phyloP scores from a whole-genome alignment of 1,140 invertebrate species.

The Diachasmimorpha longicaudata region DNA sequence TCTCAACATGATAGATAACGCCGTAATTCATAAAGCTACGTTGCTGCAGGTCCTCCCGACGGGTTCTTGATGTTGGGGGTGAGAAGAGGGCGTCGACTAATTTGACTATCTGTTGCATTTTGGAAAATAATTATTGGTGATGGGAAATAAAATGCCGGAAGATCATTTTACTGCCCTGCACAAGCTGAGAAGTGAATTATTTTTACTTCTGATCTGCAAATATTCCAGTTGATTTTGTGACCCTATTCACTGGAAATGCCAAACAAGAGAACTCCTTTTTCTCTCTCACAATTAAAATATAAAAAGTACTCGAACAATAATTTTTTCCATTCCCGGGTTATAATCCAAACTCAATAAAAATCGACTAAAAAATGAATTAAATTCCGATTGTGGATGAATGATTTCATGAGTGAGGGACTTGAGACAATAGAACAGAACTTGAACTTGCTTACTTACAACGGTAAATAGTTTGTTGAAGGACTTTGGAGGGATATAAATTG shows the following conservation, averaged over 20 bases:
- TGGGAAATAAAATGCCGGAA: neutral
- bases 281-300: no score
- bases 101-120: slow-evolving; percentile 2
- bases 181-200: no score
- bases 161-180: no score
- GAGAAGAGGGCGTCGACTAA: neutral
- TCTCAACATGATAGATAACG: slow-evolving; percentile 24
- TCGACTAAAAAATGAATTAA: neutral
- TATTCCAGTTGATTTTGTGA: no score
- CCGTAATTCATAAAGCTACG: slow-evolving; percentile 22
- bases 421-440: neutral
- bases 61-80: neutral
- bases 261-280: no score
- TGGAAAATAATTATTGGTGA: neutral
- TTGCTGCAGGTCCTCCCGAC: slow-evolving; percentile 7
- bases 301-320: no score
- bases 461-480: slow-evolving; percentile 16
- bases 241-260: no score
- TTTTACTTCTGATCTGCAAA: no score
- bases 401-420: neutral
- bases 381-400: neutral
- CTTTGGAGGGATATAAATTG: slow-evolving; percentile 20
- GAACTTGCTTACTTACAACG: slow-evolving; percentile 6
- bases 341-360: no score
- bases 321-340: no score